These are phyloP conservation scores for Tachystola acroxantha DNA, from an alignment of 2,888 invertebrate species.

Conservation along the genomic window DNA sequence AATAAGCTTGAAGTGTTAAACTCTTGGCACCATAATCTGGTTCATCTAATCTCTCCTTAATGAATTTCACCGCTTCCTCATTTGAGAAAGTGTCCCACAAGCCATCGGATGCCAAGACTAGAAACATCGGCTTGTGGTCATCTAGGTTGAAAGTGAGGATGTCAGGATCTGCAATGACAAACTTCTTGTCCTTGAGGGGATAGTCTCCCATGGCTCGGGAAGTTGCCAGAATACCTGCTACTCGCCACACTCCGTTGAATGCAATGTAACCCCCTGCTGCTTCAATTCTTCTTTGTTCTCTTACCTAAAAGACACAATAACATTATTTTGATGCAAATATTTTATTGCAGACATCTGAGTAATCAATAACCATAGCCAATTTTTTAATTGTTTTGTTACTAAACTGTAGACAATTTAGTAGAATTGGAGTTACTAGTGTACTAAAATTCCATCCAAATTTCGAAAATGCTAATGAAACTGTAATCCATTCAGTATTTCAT, in stretches of 20 bases:
- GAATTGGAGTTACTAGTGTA: too few relatives aligned
- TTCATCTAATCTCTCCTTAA: conserved; percentile 91
- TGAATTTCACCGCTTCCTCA: conserved; percentile 94
- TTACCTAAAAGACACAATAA: conserved; percentile 77
- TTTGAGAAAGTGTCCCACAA: conserved; percentile 98
- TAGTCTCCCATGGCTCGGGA: conserved; percentile 97
- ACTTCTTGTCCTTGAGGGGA: conserved; percentile 94
- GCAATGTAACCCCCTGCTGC: conserved; percentile 97
- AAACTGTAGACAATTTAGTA: too few relatives aligned
- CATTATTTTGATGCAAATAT: conserved; percentile 2
- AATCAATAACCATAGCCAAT: too few relatives aligned
- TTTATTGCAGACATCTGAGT: neutral
- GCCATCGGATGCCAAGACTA: conserved; percentile 96
- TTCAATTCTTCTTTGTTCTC: conserved; percentile 94
- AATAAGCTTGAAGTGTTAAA: conserved; percentile 92
- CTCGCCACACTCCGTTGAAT: conserved; percentile 97
- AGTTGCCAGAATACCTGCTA: conserved; percentile 96
- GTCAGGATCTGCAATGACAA: conserved; percentile 97
- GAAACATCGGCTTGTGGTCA: conserved; percentile 91
- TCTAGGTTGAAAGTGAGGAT: conserved; percentile 93
- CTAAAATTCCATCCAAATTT: too few relatives aligned
- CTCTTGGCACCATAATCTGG: conserved; percentile 94
- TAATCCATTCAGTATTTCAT: too few relatives aligned
- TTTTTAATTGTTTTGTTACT: too few relatives aligned
- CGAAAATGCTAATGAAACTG: too few relatives aligned